phyloP scores from a whole-genome alignment of 2,888 invertebrate genomes.

The Caenorhabditis wallacei region DNA sequence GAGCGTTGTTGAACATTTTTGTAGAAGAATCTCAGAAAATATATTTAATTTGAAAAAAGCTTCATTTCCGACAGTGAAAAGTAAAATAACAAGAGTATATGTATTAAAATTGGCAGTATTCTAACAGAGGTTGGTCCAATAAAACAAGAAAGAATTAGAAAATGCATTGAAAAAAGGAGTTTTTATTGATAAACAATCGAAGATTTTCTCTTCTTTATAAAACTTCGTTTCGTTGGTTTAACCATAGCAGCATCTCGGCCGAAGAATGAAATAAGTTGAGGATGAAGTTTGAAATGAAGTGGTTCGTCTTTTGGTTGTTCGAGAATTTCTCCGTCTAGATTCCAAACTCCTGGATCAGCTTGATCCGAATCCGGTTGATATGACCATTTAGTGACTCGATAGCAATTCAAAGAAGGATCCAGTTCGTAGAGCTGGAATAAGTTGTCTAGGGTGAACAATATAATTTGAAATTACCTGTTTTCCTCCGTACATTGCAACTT shows the following conservation, averaged over 20 bases:
- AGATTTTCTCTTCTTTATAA: constrained; percentile 74
- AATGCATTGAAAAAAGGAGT: constrained; percentile 10
- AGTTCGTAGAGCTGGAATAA: constrained; percentile 67
- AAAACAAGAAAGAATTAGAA: constrained; percentile 5
- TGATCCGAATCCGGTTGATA: constrained; percentile 78
- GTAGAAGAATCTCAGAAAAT: neutral
- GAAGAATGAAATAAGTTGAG: constrained; percentile 81
- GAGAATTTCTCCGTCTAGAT: constrained; percentile 81
- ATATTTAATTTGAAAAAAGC: neutral
- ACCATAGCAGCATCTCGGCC: constrained; percentile 80
- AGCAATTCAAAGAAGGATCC: constrained; percentile 76
- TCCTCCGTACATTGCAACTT: constrained; percentile 82
- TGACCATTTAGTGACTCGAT: constrained; percentile 80
- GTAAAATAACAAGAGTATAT: constrained; percentile 1
- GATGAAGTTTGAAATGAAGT: constrained; percentile 80
- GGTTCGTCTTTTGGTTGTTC: constrained; percentile 79
- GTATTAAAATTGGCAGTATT: constrained; percentile 19
- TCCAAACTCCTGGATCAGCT: constrained; percentile 80
- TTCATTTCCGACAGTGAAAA: constrained; percentile 15
- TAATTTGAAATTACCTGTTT: constrained; percentile 63
- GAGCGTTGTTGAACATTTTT: too few species aligned
- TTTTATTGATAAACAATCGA: constrained; percentile 73
- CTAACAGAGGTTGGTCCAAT: constrained; percentile 6
- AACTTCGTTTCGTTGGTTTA: constrained; percentile 77
- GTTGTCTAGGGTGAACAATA: too few species aligned